Evolutionary conservation across 2,888 invertebrate genomes (phyloP).

Genomic region (Pseudoips prasinana): DNA sequence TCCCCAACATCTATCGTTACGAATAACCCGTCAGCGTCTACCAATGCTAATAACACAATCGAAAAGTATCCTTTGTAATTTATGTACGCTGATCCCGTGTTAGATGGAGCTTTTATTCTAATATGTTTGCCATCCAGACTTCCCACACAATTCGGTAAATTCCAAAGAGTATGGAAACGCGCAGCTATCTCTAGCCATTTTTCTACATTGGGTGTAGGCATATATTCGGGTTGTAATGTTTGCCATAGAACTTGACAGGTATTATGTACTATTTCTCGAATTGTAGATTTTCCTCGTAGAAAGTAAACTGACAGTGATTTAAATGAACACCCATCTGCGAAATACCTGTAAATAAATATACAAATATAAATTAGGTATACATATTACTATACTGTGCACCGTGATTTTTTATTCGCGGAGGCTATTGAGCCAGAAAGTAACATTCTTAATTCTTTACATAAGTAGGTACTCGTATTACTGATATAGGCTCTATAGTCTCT

Average conservation of each 20-base stretch:
- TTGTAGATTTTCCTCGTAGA: too few relatives aligned
- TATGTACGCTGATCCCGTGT: conserved; percentile 15
- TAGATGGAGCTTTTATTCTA: conserved; percentile 13
- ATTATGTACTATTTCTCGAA: conserved; percentile 15
- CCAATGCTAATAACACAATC: conserved; percentile 15
- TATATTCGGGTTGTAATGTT: conserved; percentile 23
- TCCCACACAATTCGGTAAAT: conserved; percentile 17
- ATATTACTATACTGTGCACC: too few relatives aligned
- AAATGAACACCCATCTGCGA: too few relatives aligned
- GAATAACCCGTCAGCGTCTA: conserved; percentile 20
- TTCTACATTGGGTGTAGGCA: conserved; percentile 9
- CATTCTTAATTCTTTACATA: too few relatives aligned
- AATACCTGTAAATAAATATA: conserved; percentile 5
- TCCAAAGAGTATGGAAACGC: conserved; percentile 22
- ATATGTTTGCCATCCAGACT: conserved; percentile 19
- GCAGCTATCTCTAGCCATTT: conserved; percentile 25
- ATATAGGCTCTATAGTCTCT: too few relatives aligned
- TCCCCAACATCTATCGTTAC: conserved; percentile 19
- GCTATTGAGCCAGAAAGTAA: too few relatives aligned
- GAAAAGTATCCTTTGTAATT: conserved; percentile 20
- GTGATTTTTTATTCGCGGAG: too few relatives aligned
- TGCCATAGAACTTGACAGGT: conserved; percentile 5
- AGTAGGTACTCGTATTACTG: too few relatives aligned
- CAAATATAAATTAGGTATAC: too few relatives aligned
- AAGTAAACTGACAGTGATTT: too few relatives aligned